Evolutionary conservation across 2,888 invertebrate genomes (phyloP).

Genomic region (Cantharis rustica): DNA sequence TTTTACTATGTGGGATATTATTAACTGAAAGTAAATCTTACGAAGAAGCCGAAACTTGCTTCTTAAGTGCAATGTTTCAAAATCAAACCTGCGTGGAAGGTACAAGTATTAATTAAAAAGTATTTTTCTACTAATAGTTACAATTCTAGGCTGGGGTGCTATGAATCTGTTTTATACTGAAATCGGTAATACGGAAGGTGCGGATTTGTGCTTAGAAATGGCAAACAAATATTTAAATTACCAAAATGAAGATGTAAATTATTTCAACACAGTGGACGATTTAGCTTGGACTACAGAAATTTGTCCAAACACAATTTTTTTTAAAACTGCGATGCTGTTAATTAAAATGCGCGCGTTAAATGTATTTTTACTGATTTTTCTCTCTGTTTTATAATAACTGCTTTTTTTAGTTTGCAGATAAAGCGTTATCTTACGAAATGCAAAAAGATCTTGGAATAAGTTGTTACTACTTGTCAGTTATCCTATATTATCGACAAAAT

Average conservation of each 20-base stretch:
- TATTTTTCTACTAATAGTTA: not conserved
- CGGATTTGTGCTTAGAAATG: conserved; percentile 47
- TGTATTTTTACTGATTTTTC: conserved; percentile 27
- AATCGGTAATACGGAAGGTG: conserved; percentile 44
- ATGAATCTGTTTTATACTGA: conserved; percentile 49
- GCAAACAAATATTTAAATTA: conserved; percentile 42
- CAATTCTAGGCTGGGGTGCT: conserved; percentile 45
- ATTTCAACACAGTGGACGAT: conserved; percentile 43
- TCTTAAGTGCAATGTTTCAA: conserved; percentile 45
- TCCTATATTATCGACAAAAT: conserved; percentile 45
- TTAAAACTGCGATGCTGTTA: conserved; percentile 44
- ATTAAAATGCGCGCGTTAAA: conserved; percentile 47
- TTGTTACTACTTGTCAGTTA: conserved; percentile 49
- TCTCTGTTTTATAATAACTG: not conserved
- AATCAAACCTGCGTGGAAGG: conserved; percentile 50
- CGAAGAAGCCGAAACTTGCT: conserved; percentile 50
- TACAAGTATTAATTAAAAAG: conserved; percentile 10
- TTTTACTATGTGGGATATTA: conserved; percentile 46
- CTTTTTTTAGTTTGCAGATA: conserved; percentile 37
- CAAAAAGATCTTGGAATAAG: conserved; percentile 41
- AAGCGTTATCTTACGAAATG: conserved; percentile 46
- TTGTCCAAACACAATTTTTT: conserved; percentile 45
- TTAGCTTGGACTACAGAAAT: conserved; percentile 46
- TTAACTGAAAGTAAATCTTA: conserved; percentile 41
- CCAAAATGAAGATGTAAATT: conserved; percentile 22